Conservation (phyloP, 2,113 vertebrate genomes). For the Lepus americanus region DNA sequence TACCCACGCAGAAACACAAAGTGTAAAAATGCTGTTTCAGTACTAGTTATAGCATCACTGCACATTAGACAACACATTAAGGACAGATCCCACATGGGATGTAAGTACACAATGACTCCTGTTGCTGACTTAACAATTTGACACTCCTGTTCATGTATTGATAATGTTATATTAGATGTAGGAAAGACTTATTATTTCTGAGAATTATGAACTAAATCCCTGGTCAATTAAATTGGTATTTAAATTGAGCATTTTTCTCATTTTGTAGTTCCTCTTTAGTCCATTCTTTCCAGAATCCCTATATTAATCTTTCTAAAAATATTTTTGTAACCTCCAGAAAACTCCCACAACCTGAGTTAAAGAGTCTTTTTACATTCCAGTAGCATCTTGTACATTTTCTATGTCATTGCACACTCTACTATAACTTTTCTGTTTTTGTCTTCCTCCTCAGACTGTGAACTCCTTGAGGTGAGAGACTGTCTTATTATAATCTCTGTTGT, state of each 20-base stretch:
- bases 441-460: neutral
- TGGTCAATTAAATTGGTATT: neutral
- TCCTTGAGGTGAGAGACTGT: neutral
- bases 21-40: too few species aligned
- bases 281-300: neutral
- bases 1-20: too few species aligned
- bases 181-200: neutral
- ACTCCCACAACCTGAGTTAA: neutral
- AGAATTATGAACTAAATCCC: neutral
- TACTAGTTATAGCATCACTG: too few species aligned
- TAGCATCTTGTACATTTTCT: constrained; percentile 11
- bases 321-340: neutral
- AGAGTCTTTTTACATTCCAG: neutral
- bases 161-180: neutral
- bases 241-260: neutral
- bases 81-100: too few species aligned
- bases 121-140: too few species aligned
- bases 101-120: too few species aligned
- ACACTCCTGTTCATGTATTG: neutral
- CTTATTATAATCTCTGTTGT: neutral
- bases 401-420: neutral
- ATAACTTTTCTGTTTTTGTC: neutral
- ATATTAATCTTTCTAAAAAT: constrained; percentile 6
- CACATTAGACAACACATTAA: too few species aligned
- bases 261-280: neutral